Base-by-base conservation (phyloP, 1,140 invertebrate genomes). In the Diachasma alloeum region DNA sequence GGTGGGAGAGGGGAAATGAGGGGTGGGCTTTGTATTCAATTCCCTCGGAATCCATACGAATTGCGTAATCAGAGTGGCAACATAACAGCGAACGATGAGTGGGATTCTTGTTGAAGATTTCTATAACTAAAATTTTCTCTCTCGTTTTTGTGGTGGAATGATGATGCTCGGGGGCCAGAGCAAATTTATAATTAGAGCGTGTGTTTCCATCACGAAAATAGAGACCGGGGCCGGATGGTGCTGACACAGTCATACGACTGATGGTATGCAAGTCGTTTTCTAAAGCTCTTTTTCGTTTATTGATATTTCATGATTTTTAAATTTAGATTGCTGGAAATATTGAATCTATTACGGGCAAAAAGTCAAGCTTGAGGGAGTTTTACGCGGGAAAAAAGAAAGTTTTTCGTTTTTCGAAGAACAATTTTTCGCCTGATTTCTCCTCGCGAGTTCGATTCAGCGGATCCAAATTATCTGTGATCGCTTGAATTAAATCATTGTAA, bases 191-290 rank as follows among this genome's bases (percentile, higher is more conserved):
- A 84, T 87, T 88, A 87, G 86, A 85, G 79, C 81, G 82, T 78
- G 83, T 84, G 83, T 83, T 87, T 84, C 83, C 83, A 82, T 84
- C 81, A 83, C 85, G 75, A 87, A 88, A 88, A 87, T 88, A 88
- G 86, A 87, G 85, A 37, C 66, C 48, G 48, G 84, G 81, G 81
- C 82, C 81, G 83, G 82, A 83, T 85, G 81, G 39, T 74, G 74
- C 71, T 75, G 69, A 63, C 19, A 77, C 56, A 68, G 79, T 78
- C 78, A 46, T 68, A 56, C 15, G 31, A 59, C 56, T 36, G 53
- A 69, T 74, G 39, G 66, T 44, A 53, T 53, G 48, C 48, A 53
- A 19, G 36, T 31, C 72, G 72, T 53, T 76, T 48, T 71, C 69
- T 0, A 71, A 71, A 22, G 17, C 48, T 9, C 48, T 71, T 71